Base-by-base conservation (phyloP, 2,888 invertebrate species). In the Vesta saturnalis region DNA sequence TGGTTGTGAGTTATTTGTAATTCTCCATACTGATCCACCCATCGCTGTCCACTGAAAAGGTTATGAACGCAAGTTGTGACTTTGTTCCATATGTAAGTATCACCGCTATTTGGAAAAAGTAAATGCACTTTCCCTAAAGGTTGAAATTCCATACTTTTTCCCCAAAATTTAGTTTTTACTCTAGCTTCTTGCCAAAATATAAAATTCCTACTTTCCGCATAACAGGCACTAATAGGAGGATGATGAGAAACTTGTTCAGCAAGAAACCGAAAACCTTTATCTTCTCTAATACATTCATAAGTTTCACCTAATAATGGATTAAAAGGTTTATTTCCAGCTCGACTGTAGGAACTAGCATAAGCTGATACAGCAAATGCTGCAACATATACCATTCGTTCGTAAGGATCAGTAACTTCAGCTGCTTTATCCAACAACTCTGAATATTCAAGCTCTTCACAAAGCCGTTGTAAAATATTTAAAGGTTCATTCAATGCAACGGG, bases 151-250 rank as follows among this genome's bases (percentile, higher is more conserved):
- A 94, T 94, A 64, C 93, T 94, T 84, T 94, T 94, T 69, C 94
- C 94, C 94, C 94, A 94, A 86, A 94, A 94, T 85, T 94, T 94
- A 67, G 93, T 94, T 84, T 93, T 93, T 77, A 94, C 92, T 74
- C 94, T 86, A 8, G 92, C 90, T 81, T 94, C 94, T 85, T 94
- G 94, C 91, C 92, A 93, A 83, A 94, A 92, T 19, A 88, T 87
- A 86, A 93, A 94, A 80, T 89, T 90, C 43, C 88, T 84, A 2
- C 93, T 91, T 80, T 93, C 92, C 57, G 93, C 93, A 85, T 93
- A 89, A 76, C 94, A 93, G 18, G 92, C 92, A 63, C 93, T 92
- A 19, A 94, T 89, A 0, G 94, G 94, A 1, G 94, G 94, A 85
- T 94, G 94, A 83, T 94, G 94, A 58, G 92, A 92, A 1, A 94